Base-by-base conservation (phyloP, 2,797 vertebrate genomes). In the Manis javanica region DNA sequence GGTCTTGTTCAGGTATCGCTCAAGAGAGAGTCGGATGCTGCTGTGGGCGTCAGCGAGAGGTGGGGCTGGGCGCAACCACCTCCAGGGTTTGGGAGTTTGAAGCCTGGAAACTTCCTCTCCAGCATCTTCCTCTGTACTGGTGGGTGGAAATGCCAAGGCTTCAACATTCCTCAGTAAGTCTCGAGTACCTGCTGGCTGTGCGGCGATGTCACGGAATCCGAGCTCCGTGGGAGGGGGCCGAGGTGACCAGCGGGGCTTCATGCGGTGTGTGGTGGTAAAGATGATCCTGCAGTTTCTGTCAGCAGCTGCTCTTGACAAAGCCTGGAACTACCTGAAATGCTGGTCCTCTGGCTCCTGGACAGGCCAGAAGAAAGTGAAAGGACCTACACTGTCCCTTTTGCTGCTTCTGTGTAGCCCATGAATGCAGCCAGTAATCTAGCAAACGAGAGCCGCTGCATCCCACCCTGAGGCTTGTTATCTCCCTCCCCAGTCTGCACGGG, bases 301-400 rank as follows among this genome's bases (percentile, higher is more conserved):
- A 64, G 9, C 37, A 11, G 26, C n/a, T 88, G 79, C 75, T 87
- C 71, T 94, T 85, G 81, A 81, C 75, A 61, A 91, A 90, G 61
- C 34, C 64, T 71, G 46, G n/a, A 34, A 42, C 11, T 19, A 46
- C 81, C 66, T 77, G 61, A 93, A 93, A 85, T 26, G 57, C 63
- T 31, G 78, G 53, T 19, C 78, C 24, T 81, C 61, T 75, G 71
- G 77, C 49, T 94, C 55, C 19, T 0, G 7, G 37, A 71, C 0
- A 16, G 39, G 72, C 63, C 10, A 42, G 61, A 64, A 72, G 21
- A 74, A 18, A 63, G 13, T 64, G n/a, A 83, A 94, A 82, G 68
- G 31, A 42, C 10, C 46, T 21, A 61, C 24, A 37, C 46, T 74
- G 51, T 46, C 49, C 75, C 57, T 72, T 55, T 39, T 55, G 63